Percentiles rank a stretch among this genome's conserved stretches.
These are phyloP conservation scores for Frieseomelitta varia DNA, from an alignment of 1,140 invertebrate species.

Conservation along the genomic window DNA sequence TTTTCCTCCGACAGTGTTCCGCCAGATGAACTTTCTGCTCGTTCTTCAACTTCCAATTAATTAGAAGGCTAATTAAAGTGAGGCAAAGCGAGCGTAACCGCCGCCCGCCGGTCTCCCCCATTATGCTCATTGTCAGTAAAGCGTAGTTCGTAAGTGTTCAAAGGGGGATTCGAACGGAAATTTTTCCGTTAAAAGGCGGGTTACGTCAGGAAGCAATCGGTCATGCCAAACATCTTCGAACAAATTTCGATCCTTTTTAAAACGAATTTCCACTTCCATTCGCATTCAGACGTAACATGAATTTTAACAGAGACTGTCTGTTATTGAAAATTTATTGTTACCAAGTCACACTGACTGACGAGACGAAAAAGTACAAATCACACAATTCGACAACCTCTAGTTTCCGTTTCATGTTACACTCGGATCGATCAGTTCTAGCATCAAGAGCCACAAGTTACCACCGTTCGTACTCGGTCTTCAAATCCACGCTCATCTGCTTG, in stretches of 20 bases:
- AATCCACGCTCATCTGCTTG: background rate
- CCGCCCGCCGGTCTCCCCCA: constrained; percentile 9
- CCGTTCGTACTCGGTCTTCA: background rate
- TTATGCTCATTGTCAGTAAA: constrained; percentile 49
- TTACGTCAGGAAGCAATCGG: constrained; percentile 6
- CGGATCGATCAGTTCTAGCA: too few relatives aligned
- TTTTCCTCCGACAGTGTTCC: constrained; percentile 31
- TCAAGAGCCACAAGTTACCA: too few relatives aligned
- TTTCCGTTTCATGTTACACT: too few relatives aligned
- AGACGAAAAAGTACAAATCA: too few relatives aligned
- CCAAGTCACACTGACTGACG: too few relatives aligned
- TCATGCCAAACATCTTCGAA: background rate
- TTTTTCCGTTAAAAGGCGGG: background rate
- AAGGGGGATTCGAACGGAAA: constrained; percentile 43
- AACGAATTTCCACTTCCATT: background rate
- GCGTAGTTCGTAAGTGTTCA: constrained; percentile 53
- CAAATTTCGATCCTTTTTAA: background rate
- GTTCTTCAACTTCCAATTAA: constrained; percentile 62
- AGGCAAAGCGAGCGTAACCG: constrained; percentile 48
- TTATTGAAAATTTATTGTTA: too few relatives aligned
- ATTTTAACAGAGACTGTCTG: background rate
- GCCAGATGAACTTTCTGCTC: constrained; percentile 23
- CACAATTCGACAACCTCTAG: too few relatives aligned
- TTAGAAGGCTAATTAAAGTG: constrained; percentile 62
- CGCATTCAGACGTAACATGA: too few relatives aligned